Evolutionary conservation across 2,113 vertebrate species (phyloP), one percentile per base, ranked within the genome.

Genomic region (Trogon melanurus): DNA sequence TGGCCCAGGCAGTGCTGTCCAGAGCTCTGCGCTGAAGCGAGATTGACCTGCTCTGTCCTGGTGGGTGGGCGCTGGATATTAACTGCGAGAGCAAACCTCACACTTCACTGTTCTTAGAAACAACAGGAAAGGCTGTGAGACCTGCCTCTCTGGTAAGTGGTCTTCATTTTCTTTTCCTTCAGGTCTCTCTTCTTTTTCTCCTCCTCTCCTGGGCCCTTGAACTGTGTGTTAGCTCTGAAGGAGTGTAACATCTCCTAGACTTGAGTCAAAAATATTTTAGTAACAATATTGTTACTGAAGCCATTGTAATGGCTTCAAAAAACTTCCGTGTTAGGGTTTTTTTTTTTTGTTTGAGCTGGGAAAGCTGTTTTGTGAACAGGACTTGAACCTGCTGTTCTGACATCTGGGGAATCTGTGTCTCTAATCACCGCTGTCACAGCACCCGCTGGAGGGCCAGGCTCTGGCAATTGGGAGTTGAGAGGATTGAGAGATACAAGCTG

Each of bases 251-350:
- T 15, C 34, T 89, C n/a, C 56, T n/a, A 1, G 45, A 11, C 30
- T 13, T 1, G 7, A 19, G 13, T 34, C 13, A 71, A 16, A 53
- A 66, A 18, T 14, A 6, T 17, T 70, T 25, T 45, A 16, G 29
- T 0, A 41, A 25, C 66, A 36, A 1, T 18, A 16, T 4, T 54
- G n/a, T 26, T 65, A 11, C 2, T 1, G 9, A 36, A 36, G 36
- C 36, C 36, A 36, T 36, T 36, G 36, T 36, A 36, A 4, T 53
- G 19, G 16, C 65, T 19, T 81, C 15, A 10, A 38, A 44, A 26
- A 17, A 3, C 4, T 0, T 54, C 12, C 6, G 5, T 12, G 15
- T 5, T 48, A 41, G 41, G 41, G 6, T 34, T 65, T 21, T 74
- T 51, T 58, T 34, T n/a, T 6, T 36, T 36, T 36, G 36, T 36